A percentile compares a stretch with the other conserved stretches of the same genome.
phyloP scores from a whole-genome alignment of 2,113 vertebrate genomes.

The Eudorcas thomsonii region DNA sequence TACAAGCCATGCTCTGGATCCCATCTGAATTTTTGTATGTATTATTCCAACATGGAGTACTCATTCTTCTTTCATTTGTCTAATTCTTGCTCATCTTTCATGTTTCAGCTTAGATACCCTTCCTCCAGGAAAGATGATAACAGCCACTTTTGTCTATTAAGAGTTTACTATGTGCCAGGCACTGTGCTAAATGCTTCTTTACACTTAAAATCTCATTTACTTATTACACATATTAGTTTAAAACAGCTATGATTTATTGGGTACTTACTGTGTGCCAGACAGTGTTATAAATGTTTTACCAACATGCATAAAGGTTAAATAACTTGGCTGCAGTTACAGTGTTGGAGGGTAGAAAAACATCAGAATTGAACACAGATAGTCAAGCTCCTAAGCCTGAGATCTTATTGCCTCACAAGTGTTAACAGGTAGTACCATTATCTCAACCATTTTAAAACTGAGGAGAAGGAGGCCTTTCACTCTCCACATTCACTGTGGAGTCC shows the following conservation, averaged over 20 bases:
- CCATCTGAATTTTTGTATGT: background rate
- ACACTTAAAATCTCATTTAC: background rate
- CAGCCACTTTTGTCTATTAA: background rate
- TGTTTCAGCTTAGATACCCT: background rate
- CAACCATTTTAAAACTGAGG: background rate
- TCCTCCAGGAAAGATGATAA: background rate
- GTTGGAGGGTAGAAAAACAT: background rate
- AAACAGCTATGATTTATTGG: background rate
- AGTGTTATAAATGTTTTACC: slow-evolving; percentile 1
- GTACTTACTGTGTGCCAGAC: background rate
- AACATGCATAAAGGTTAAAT: background rate
- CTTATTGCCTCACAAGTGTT: background rate
- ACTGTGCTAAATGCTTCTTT: background rate
- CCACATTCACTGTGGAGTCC: background rate
- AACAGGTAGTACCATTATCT: background rate
- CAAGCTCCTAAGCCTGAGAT: background rate
- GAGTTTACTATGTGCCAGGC: background rate
- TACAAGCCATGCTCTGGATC: background rate
- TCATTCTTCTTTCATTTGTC: background rate
- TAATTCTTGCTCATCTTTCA: background rate
- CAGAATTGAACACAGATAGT: background rate
- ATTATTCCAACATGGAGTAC: background rate
- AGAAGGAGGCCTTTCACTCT: background rate
- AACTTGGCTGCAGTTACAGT: background rate
- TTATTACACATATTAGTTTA: background rate